Evolutionary conservation across 2,797 vertebrate species (phyloP), one percentile per base, ranked within the genome.

Genomic region (Triplophysa bombifrons): DNA sequence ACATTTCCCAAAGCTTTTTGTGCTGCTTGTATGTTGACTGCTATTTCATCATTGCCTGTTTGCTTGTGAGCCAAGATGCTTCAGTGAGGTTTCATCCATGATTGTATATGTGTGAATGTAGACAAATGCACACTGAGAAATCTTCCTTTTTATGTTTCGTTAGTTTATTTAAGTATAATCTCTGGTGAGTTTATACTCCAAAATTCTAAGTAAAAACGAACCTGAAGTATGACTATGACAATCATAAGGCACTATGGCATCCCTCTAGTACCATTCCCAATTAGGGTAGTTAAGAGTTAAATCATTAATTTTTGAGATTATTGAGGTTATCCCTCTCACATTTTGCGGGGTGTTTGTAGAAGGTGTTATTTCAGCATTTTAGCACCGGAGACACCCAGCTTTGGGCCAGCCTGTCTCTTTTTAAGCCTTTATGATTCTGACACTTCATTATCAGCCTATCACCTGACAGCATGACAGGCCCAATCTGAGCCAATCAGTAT

Each of bases 401-500:
- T 70, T 61, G 48, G 22, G 53, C n/a, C 75, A 11, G 27, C 41
- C 67, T 74, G 20, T 73, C 82, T 84, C 72, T 81, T 66, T 77
- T 80, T 76, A 68, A 60, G 44, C 78, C 53, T 84, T 71, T 63
- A 77, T 74, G 27, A 48, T 12, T 51, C 73, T 84, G 83, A 86
- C 84, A 85, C 67, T 81, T 85, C 64, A 88, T 88, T 88, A 84
- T 83, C 79, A 82, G 76, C 71, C 76, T 83, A 68, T 82, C 74
- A 73, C 72, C 72, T 82, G 83, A 85, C 74, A 82, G 78, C 64
- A 58, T 83, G 83, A 83, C 84, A 85, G 75, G 16, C 25, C 77
- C 83, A 82, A 86, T 86, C 81, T 84, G n/a, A 71, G 80, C 80
- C 77, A 83, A 86, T 82, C 84, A 76, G 58, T 78, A 63, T 34